Base-by-base conservation (phyloP, 2,888 invertebrate species). In the Apodemia zela region DNA sequence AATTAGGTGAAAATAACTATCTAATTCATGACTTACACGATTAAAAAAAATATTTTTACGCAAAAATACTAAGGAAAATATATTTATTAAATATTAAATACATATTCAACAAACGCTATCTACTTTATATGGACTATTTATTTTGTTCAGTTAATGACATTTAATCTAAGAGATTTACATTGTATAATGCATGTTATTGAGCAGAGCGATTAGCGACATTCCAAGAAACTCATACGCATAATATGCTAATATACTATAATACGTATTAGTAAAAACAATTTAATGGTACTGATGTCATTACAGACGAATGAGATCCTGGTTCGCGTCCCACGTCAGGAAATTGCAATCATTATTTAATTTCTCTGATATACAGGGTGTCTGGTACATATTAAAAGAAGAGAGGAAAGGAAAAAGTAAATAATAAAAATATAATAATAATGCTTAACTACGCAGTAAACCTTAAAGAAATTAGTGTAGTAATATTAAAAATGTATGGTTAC, bases 61-160 rank as follows among this genome's bases (percentile, higher is more conserved):
- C 51, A 21, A 54, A 13, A 18, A 51, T 51, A 51, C 21, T 54
- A 54, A 54, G 25, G 51, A 21, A 54, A 51, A 25, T 54, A 54
- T 54, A 54, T 54, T 54, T 54, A 54, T 42, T 42, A 42, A 54
- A 54, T n/a, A n/a, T 42, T 42, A 42, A 54, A 54, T 54, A 54
- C 15, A 54, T 54, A 54, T 54, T 54, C 54, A 54, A 54, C 54
- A 54, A 54, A 54, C 54, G 54, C 54, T 54, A 54, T 21, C 54
- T 54, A 54, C 18, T 54, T 54, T 54, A 54, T 25, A 21, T 25
- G 54, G 54, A 54, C 54, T 54, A 54, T 25, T 54, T 15, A 25
- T 54, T 54, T 51, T 54, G 54, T 54, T 54, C 54, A 25, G 6
- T 54, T 54, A 25, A 54, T 54, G 15, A 54, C 6, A 54, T 51